Conservation (phyloP, 2,888 invertebrate species). For the Gymnosoma rotundatum region DNA sequence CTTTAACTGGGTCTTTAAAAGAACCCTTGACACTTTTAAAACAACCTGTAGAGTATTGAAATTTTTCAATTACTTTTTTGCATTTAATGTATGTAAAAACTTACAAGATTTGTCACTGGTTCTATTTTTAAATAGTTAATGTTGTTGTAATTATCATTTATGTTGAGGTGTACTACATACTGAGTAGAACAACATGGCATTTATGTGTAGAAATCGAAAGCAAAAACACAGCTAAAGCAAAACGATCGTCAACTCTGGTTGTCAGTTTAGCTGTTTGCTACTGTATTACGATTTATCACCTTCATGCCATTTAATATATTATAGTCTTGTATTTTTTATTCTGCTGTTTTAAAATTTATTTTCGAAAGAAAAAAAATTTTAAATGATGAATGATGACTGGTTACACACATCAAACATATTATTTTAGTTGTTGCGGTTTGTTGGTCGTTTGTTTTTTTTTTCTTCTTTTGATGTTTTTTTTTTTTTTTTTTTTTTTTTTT, state of each 20-base stretch:
- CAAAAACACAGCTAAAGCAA: constrained; percentile 10
- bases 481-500: constrained; percentile 1
- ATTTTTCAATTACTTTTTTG: neutral
- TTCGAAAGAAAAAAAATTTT: constrained; percentile 38
- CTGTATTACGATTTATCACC: constrained; percentile 69
- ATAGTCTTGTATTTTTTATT: neutral
- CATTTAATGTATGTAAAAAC: neutral
- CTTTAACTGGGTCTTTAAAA: neutral
- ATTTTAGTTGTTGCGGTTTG: constrained; percentile 6
- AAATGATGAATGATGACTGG: constrained; percentile 70
- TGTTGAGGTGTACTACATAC: constrained; percentile 6
- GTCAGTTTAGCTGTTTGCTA: constrained; percentile 65
- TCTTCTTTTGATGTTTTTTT: neutral
- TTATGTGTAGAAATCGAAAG: constrained; percentile 27
- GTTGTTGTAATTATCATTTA: neutral
- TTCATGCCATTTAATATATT: constrained; percentile 49
- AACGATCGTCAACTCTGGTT: constrained; percentile 62
- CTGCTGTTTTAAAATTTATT: constrained; percentile 8
- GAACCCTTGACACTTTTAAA: neutral
- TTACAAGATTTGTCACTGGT: constrained; percentile 48
- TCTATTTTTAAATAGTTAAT: neutral
- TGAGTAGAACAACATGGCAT: constrained; percentile 23
- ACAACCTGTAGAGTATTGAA: neutral
- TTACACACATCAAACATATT: constrained; percentile 50
- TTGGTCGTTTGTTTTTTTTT: constrained; percentile 7